phyloP scores from a whole-genome alignment of 2,888 invertebrate genomes.

The Neoscelio sp. region DNA sequence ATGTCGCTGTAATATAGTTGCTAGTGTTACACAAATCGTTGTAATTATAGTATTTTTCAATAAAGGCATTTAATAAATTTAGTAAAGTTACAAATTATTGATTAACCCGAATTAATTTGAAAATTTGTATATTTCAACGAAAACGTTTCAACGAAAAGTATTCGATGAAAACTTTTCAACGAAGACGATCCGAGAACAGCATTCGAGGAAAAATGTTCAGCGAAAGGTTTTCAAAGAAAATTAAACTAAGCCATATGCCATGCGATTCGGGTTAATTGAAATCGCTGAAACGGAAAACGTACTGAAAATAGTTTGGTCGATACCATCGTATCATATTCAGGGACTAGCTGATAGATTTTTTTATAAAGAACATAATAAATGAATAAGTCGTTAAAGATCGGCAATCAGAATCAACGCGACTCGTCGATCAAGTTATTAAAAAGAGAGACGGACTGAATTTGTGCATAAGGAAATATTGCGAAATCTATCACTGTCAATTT shows the following conservation, averaged over 20 bases:
- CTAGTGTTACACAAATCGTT: constrained; percentile 25
- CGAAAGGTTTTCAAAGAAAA: no score
- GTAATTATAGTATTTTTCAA: constrained; percentile 24
- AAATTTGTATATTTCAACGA: no score
- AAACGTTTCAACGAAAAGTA: no score
- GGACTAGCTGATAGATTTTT: constrained; percentile 67
- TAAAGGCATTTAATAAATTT: constrained; percentile 6
- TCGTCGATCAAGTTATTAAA: constrained; percentile 48
- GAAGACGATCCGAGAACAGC: no score
- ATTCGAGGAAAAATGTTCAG: no score
- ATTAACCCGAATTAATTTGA: no score
- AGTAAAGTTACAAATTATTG: no score
- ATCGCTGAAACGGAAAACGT: no score
- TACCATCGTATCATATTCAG: constrained; percentile 49
- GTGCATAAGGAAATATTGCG: constrained; percentile 69
- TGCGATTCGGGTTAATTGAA: no score
- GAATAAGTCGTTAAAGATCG: constrained; percentile 47
- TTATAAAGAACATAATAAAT: constrained; percentile 33
- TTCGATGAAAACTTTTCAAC: background rate
- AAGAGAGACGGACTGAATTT: constrained; percentile 67
- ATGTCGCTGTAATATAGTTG: constrained; percentile 47
- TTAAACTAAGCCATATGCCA: no score
- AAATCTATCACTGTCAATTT: constrained; percentile 72
- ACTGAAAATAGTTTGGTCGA: constrained; percentile 15
- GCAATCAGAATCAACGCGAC: constrained; percentile 32